phyloP scores from a whole-genome alignment of 2,113 vertebrate species.

The Phocoena phocoena region DNA sequence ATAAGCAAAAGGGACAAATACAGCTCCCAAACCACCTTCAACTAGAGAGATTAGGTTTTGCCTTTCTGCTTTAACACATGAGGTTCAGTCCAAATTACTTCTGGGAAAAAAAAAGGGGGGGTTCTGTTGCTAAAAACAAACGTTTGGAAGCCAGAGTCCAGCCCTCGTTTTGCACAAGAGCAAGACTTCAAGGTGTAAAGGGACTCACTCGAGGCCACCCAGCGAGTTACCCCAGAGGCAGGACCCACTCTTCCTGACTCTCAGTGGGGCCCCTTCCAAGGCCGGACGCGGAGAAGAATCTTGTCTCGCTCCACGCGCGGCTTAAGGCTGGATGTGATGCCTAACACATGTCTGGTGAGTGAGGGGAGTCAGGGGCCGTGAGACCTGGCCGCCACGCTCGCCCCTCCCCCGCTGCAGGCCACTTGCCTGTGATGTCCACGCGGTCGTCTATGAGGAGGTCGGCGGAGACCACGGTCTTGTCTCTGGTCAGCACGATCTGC shows the following conservation, averaged over 20 bases:
- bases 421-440: conserved; percentile 91
- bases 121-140: not conserved
- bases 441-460: conserved; percentile 96
- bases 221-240: not conserved
- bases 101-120: not conserved
- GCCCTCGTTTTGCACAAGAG: not conserved
- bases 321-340: not conserved
- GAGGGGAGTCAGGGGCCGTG: not conserved
- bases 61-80: not conserved
- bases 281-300: not conserved
- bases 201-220: not conserved
- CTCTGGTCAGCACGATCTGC: conserved; percentile 93
- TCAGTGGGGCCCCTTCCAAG: not conserved
- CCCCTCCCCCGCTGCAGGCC: not conserved
- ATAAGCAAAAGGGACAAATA: not conserved
- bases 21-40: not conserved
- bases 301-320: not conserved
- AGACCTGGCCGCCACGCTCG: fast-evolving
- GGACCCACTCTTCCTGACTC: not conserved
- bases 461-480: conserved; percentile 94
- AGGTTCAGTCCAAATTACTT: not conserved
- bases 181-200: not conserved
- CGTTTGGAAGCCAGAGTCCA: not conserved
- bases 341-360: not conserved
- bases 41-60: not conserved